Evolutionary conservation across 2,797 vertebrate genomes (phyloP).

Genomic region (Neoniphon sammara): DNA sequence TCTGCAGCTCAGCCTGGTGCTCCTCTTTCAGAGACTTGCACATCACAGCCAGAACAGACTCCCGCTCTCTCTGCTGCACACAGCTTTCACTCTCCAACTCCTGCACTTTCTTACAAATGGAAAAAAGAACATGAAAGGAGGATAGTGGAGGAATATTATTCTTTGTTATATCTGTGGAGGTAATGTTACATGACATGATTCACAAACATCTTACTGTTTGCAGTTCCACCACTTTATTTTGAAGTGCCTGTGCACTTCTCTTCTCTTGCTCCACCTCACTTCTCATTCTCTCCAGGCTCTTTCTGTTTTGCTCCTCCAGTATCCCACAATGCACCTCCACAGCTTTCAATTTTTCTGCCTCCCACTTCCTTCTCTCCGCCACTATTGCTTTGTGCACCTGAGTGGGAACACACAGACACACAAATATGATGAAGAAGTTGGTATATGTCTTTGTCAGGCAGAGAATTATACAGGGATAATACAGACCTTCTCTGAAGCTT

Average conservation of each 20-base stretch:
- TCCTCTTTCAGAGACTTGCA: conserved; percentile 76
- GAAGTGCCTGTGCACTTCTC: conserved; percentile 60
- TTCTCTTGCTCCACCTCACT: conserved; percentile 69
- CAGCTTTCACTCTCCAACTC: conserved; percentile 70
- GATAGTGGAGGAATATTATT: neutral
- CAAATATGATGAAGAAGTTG: neutral
- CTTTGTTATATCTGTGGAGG: neutral
- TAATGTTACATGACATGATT: neutral
- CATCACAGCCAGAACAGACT: conserved; percentile 64
- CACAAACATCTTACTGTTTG: conserved; percentile 75
- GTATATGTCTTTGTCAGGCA: conserved; percentile 1
- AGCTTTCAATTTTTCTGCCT: conserved; percentile 70
- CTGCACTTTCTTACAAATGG: conserved; percentile 71
- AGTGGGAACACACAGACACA: conserved; percentile 5
- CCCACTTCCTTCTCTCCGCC: conserved; percentile 65
- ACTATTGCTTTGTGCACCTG: conserved; percentile 71
- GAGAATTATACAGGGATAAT: neutral
- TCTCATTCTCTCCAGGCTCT: conserved; percentile 38
- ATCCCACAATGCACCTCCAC: conserved; percentile 61
- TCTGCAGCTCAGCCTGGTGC: conserved; percentile 66
- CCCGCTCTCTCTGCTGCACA: conserved; percentile 70
- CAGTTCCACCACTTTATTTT: conserved; percentile 76
- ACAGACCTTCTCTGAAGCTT: conserved; percentile 74
- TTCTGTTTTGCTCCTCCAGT: conserved; percentile 75
- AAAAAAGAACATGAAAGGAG: conserved; percentile 7